Percentiles rank a stretch among this genome's conserved stretches.
phyloP scores from a whole-genome alignment of 2,888 invertebrate genomes.

The Eutolmus rufibarbis region DNA sequence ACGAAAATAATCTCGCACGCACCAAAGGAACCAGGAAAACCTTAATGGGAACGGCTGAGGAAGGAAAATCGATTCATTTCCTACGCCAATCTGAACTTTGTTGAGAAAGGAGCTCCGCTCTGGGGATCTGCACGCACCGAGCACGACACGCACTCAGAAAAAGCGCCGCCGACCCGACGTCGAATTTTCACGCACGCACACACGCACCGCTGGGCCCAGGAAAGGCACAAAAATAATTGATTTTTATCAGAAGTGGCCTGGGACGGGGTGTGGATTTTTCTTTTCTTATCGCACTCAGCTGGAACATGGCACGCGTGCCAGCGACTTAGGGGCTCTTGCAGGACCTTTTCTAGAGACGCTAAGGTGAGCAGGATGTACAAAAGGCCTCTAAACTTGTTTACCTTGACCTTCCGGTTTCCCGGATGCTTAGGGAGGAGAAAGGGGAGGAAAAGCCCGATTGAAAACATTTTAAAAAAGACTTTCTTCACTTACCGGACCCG shows the following conservation, averaged over 20 bases:
- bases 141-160: not conserved
- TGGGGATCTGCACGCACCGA: not conserved
- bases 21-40: not conserved
- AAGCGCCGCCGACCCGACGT: not conserved
- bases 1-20: slow-evolving; percentile 18
- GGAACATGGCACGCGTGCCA: not conserved
- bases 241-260: not conserved
- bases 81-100: slow-evolving; percentile 16
- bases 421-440: not conserved
- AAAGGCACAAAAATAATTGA: not conserved
- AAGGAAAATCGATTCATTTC: slow-evolving; percentile 22
- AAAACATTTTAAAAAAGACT: not conserved
- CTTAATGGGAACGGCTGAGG: not conserved
- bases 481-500: slow-evolving; percentile 75
- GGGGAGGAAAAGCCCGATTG: not conserved
- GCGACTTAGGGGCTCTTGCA: not conserved
- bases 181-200: not conserved
- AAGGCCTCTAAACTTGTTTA: not conserved
- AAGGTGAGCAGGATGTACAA: not conserved
- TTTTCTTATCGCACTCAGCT: not conserved
- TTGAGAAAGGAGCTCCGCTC: slow-evolving; percentile 17
- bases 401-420: slow-evolving; percentile 20
- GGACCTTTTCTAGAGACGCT: not conserved
- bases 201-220: not conserved
- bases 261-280: not conserved